Evolutionary conservation across 2,797 vertebrate species (phyloP).

Genomic region (Pristis pectinata): DNA sequence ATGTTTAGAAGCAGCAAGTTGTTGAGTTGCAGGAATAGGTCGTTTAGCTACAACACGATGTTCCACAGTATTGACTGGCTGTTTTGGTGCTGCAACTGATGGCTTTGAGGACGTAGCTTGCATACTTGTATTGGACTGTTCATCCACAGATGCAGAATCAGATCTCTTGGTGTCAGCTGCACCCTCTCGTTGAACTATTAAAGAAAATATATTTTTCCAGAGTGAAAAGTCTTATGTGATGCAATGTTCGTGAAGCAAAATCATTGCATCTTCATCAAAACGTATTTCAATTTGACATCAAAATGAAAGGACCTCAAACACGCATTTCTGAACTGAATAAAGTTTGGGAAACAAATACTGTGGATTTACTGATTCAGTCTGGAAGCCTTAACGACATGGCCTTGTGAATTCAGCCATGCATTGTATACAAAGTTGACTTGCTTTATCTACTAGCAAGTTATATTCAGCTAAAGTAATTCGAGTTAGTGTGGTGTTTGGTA

Average conservation of each 20-base stretch:
- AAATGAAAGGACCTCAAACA: background rate
- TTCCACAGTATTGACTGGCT: background rate
- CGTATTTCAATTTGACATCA: background rate
- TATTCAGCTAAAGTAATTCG: background rate
- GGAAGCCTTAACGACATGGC: background rate
- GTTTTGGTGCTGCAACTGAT: background rate
- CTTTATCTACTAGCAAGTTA: background rate
- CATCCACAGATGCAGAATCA: background rate
- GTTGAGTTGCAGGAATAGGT: slow-evolving; percentile 17
- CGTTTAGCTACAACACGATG: slow-evolving; percentile 12
- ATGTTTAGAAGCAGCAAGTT: slow-evolving; percentile 39
- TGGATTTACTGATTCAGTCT: too few relatives aligned
- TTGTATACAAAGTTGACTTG: background rate
- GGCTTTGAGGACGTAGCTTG: slow-evolving; percentile 14
- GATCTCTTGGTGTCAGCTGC: slow-evolving; percentile 48
- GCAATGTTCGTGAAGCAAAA: background rate
- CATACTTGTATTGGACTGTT: background rate
- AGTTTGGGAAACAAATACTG: background rate
- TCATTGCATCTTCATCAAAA: background rate
- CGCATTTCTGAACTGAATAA: background rate
- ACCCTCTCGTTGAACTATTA: slow-evolving; percentile 51
- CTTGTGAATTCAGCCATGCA: background rate
- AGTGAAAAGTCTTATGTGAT: slow-evolving; percentile 13
- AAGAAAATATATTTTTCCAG: slow-evolving; percentile 46
- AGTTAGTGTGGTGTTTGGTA: background rate